phyloP scores from a whole-genome alignment of 2,888 invertebrate genomes.

The Chrysina gloriosa region DNA sequence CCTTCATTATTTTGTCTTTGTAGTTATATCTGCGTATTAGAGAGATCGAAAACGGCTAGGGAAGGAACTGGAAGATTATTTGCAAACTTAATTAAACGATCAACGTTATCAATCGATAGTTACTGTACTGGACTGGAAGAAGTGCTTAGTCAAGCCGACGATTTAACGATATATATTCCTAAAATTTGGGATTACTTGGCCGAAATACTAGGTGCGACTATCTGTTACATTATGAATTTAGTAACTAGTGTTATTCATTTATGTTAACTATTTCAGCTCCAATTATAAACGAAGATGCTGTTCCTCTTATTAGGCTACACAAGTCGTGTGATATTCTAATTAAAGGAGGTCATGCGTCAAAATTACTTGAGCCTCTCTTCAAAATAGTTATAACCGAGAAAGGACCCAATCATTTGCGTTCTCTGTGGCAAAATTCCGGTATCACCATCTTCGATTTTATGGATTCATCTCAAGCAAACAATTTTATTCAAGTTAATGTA shows the following conservation, averaged over 20 bases:
- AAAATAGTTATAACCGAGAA: slow-evolving; percentile 70
- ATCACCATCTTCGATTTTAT: slow-evolving; percentile 69
- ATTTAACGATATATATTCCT: slow-evolving; percentile 86
- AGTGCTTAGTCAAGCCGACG: slow-evolving; percentile 75
- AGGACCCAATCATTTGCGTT: slow-evolving; percentile 68
- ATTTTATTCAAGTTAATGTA: slow-evolving; percentile 67
- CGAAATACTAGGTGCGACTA: slow-evolving; percentile 72
- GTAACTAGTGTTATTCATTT: slow-evolving; percentile 12
- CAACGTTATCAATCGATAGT: slow-evolving; percentile 64
- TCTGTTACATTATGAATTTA: too few species aligned
- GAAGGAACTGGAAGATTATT: slow-evolving; percentile 67
- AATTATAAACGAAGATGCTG: slow-evolving; percentile 66
- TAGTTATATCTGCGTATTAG: slow-evolving; percentile 63
- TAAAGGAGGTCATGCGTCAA: slow-evolving; percentile 58
- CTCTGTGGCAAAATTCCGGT: slow-evolving; percentile 69
- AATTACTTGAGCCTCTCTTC: slow-evolving; percentile 71
- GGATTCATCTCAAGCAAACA: slow-evolving; percentile 63
- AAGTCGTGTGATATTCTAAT: slow-evolving; percentile 55
- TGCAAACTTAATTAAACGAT: slow-evolving; percentile 66
- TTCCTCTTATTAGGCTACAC: slow-evolving; percentile 62
- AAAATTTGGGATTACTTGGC: slow-evolving; percentile 84
- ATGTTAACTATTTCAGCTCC: slow-evolving; percentile 62
- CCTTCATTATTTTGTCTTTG: slow-evolving; percentile 41
- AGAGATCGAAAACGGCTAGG: slow-evolving; percentile 64
- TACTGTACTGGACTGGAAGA: slow-evolving; percentile 71